Conservation (phyloP, 2,113 vertebrate species). For the Nerophis lumbriciformis region DNA sequence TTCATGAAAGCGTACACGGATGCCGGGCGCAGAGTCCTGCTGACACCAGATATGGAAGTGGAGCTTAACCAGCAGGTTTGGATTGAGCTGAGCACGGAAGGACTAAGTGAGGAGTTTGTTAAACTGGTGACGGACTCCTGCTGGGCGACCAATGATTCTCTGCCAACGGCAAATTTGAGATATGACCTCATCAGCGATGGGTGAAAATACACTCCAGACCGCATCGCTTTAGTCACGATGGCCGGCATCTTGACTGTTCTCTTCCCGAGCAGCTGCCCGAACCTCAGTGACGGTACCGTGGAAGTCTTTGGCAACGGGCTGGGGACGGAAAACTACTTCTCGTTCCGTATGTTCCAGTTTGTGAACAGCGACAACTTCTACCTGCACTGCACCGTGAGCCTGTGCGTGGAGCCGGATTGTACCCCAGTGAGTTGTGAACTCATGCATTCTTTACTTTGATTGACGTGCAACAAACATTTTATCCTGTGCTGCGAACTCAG, state of each 20-base stretch:
- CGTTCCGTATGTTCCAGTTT: constrained; percentile 20
- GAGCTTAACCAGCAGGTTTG: constrained; percentile 2
- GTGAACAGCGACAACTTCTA: neutral
- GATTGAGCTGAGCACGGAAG: neutral
- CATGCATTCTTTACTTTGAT: neutral
- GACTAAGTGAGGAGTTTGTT: neutral
- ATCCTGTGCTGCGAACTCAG: neutral
- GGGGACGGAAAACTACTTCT: constrained; percentile 1
- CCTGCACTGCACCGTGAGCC: constrained; percentile 20
- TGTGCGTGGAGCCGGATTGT: neutral
- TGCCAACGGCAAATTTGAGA: accelerated
- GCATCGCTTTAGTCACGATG: neutral
- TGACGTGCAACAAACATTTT: neutral
- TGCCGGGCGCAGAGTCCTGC: neutral
- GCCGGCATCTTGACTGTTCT: neutral
- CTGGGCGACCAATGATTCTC: neutral
- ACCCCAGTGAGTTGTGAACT: neutral
- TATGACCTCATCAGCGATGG: neutral
- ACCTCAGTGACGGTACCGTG: neutral
- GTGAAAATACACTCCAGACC: constrained; percentile 2
- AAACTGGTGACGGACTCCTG: constrained; percentile 8
- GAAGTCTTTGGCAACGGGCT: neutral
- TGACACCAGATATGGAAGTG: neutral
- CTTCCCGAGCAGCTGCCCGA: constrained; percentile 15
- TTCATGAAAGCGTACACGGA: neutral